A percentile compares a stretch with the other conserved stretches of the same genome.
phyloP scores from a whole-genome alignment of 2,113 vertebrate species.

The Aegotheles bennettii region DNA sequence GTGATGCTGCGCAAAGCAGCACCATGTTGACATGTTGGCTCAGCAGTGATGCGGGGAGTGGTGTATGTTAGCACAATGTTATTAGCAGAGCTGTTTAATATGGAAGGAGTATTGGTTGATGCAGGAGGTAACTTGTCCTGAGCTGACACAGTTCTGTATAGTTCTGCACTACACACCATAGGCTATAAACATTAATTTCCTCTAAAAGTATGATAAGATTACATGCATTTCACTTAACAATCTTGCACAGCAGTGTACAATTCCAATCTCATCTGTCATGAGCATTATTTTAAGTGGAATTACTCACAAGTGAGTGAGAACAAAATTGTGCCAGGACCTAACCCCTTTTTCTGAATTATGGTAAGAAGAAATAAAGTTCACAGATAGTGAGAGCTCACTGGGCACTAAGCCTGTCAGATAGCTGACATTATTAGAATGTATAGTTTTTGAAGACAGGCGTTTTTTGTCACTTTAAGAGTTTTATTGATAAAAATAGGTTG shows the following conservation, averaged over 20 bases:
- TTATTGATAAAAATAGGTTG: background rate
- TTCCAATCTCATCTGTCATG: background rate
- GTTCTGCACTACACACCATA: background rate
- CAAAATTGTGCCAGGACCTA: background rate
- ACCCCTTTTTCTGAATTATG: background rate
- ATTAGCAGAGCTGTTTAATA: background rate
- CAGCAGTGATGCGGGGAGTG: background rate
- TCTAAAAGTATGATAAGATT: background rate
- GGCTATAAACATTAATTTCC: background rate
- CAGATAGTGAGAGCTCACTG: background rate
- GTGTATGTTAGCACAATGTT: fast-evolving
- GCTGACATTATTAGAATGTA: background rate
- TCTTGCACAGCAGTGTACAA: background rate
- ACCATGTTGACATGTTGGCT: background rate
- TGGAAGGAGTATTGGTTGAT: background rate
- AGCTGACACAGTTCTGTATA: background rate
- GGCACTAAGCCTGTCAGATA: background rate
- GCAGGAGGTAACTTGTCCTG: background rate
- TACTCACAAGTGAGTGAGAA: background rate
- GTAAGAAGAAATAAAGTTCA: background rate
- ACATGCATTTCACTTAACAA: background rate
- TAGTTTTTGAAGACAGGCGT: background rate
- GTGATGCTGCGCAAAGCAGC: background rate
- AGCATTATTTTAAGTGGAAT: background rate
- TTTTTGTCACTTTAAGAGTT: background rate